A percentile compares a stretch with the other conserved stretches of the same genome.
These are phyloP conservation scores for Turnix velox DNA, from an alignment of 2,113 vertebrate genomes.

Conservation along the genomic window DNA sequence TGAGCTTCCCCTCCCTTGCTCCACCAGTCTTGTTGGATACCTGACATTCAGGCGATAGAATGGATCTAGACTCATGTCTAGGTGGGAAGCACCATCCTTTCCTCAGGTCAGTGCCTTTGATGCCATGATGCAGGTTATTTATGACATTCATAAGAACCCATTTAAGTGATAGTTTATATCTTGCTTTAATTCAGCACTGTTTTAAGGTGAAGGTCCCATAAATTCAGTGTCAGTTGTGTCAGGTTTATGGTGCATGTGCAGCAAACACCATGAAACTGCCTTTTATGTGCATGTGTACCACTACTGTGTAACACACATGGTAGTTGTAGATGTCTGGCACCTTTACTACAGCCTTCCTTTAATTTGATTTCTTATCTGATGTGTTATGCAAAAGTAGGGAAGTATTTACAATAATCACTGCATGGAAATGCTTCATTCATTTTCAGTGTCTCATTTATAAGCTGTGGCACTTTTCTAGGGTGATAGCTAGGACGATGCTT, in stretches of 20 bases:
- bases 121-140: background rate
- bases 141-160: background rate
- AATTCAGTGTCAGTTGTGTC: background rate
- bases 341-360: background rate
- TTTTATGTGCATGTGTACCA: background rate
- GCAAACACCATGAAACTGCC: background rate
- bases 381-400: background rate
- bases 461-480: background rate
- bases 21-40: background rate
- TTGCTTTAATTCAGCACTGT: background rate
- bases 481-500: rapidly evolving
- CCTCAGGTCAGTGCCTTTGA: background rate
- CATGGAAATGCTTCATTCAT: background rate
- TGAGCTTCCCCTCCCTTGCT: background rate
- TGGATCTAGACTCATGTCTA: background rate
- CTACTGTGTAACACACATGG: background rate
- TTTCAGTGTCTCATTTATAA: background rate
- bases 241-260: background rate
- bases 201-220: background rate
- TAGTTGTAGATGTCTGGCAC: background rate
- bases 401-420: background rate
- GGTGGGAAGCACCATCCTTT: background rate
- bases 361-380: background rate
- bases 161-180: background rate
- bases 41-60: background rate